Conservation (phyloP, 2,888 invertebrate species). For the Machimus atricapillus region DNA sequence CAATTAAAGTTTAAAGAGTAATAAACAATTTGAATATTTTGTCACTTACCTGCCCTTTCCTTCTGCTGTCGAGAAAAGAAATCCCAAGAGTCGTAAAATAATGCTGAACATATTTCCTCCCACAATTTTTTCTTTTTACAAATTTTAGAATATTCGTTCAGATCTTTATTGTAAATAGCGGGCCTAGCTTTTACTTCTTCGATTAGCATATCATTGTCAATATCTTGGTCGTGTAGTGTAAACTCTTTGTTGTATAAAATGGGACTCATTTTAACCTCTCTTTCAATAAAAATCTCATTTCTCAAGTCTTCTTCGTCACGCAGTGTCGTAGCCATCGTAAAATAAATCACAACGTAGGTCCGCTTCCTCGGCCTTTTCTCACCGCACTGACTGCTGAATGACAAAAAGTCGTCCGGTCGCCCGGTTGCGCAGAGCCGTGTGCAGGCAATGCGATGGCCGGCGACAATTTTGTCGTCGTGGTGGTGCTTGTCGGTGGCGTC, state of each 20-base stretch:
- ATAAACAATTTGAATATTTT: too few relatives aligned
- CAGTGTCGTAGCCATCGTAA: neutral
- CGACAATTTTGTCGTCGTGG: neutral
- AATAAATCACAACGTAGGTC: neutral
- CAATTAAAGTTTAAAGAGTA: too few relatives aligned
- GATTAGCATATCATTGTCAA: neutral
- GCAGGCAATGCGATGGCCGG: neutral
- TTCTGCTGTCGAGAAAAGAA: neutral
- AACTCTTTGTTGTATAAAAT: neutral
- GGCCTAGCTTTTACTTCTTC: neutral
- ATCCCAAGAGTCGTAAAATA: neutral
- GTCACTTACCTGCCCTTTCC: neutral
- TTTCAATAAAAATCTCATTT: neutral
- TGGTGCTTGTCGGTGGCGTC: neutral
- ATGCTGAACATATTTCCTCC: neutral
- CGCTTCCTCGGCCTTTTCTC: neutral
- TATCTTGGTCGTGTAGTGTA: neutral
- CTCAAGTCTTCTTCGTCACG: neutral
- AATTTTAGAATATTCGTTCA: neutral
- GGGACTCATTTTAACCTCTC: neutral
- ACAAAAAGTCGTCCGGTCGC: neutral
- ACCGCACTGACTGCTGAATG: neutral
- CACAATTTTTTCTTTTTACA: neutral
- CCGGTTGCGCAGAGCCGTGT: neutral
- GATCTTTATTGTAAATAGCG: neutral